A percentile compares a stretch with the other conserved stretches of the same genome.
Evolutionary conservation across 2,888 invertebrate species (phyloP).

Genomic region (Parnassius glacialis): DNA sequence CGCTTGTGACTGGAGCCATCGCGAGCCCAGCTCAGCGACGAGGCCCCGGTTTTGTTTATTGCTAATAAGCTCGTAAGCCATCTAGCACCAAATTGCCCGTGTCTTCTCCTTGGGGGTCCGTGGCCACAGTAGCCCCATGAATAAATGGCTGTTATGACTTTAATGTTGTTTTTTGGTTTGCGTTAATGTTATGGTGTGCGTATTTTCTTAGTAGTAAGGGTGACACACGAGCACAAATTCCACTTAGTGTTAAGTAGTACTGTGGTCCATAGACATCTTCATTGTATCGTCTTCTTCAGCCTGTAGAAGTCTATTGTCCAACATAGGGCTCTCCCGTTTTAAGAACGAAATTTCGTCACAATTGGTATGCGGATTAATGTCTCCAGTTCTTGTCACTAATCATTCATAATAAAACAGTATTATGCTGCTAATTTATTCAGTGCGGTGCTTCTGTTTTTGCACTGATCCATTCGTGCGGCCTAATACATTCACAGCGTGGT

Average conservation of each 20-base stretch:
- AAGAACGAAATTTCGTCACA: too few relatives aligned
- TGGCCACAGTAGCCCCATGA: conserved; percentile 2
- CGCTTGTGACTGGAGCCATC: conserved; percentile 32
- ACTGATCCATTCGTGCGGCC: neutral
- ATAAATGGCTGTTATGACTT: conserved; percentile 20
- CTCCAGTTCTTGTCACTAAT: too few relatives aligned
- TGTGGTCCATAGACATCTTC: too few relatives aligned
- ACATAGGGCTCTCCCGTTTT: too few relatives aligned
- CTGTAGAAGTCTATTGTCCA: too few relatives aligned
- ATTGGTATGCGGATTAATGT: neutral
- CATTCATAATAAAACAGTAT: too few relatives aligned
- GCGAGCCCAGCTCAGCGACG: conserved; percentile 1
- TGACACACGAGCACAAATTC: neutral
- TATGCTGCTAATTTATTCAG: neutral
- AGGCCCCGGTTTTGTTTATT: conserved; percentile 71
- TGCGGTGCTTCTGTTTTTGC: neutral
- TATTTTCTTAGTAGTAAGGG: neutral
- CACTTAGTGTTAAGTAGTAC: too few relatives aligned
- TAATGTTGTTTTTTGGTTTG: conserved; percentile 18
- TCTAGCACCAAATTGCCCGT: conserved; percentile 52
- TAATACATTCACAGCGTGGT: neutral
- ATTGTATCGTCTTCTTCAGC: too few relatives aligned
- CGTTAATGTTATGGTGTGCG: neutral
- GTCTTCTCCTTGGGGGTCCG: conserved; percentile 32
- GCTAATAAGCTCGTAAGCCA: conserved; percentile 72